These are phyloP conservation scores for Nothoprocta perdicaria DNA, from an alignment of 2,113 vertebrate genomes.

Conservation along the genomic window DNA sequence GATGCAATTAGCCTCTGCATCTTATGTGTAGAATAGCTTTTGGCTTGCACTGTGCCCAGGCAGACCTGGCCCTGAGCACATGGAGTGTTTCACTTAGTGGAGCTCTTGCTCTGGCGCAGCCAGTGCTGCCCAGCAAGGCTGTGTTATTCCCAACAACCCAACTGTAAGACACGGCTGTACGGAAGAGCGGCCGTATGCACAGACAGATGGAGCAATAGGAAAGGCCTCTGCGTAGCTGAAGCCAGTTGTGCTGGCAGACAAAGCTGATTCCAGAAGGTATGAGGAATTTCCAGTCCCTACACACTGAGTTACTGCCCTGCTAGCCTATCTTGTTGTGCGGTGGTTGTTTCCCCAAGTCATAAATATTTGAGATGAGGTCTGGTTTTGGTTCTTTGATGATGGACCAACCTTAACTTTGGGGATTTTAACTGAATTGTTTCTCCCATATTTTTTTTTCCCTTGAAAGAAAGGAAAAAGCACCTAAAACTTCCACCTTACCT, in stretches of 20 bases:
- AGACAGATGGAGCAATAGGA: background rate
- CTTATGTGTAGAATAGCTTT: background rate
- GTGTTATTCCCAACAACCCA: background rate
- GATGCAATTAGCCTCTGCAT: background rate
- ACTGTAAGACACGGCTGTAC: rapidly evolving
- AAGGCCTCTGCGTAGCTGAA: background rate
- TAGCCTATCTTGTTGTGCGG: background rate
- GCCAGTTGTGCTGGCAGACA: background rate
- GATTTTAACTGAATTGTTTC: background rate
- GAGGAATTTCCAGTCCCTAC: background rate
- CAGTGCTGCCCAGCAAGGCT: background rate
- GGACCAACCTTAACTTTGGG: background rate
- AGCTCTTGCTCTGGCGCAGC: background rate
- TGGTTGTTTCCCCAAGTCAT: background rate
- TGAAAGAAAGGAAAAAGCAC: background rate
- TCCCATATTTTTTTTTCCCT: background rate
- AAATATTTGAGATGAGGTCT: background rate
- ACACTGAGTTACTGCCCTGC: background rate
- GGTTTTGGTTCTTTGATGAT: background rate
- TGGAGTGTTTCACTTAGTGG: background rate
- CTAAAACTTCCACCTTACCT: background rate
- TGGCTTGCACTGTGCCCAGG: background rate
- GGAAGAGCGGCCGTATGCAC: background rate
- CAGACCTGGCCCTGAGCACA: background rate
- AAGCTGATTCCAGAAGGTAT: background rate